A percentile compares a stretch with the other conserved stretches of the same genome.
Conservation (phyloP, 2,797 vertebrate genomes). For the Poeciliopsis turneri region DNA sequence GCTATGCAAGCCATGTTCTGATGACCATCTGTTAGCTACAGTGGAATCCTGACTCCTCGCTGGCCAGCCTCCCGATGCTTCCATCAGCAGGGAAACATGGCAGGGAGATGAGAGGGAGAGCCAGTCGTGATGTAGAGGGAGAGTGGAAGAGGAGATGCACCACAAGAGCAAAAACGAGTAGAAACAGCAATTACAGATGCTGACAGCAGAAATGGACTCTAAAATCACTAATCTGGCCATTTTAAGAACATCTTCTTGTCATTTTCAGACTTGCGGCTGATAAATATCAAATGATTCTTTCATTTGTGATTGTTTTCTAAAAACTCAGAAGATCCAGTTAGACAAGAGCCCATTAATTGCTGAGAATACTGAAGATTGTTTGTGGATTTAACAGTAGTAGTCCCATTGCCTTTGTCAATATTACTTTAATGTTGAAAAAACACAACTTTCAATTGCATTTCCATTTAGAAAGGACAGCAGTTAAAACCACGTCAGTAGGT, state of each 20-base stretch:
- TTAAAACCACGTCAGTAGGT: neutral
- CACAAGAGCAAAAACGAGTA: neutral
- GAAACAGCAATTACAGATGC: neutral
- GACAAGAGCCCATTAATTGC: neutral
- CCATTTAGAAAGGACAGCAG: neutral
- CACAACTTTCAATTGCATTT: neutral
- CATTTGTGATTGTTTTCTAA: neutral
- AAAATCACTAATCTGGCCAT: neutral
- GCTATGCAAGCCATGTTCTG: constrained; percentile 67
- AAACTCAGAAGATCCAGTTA: neutral
- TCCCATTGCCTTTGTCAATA: neutral
- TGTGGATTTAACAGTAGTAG: neutral
- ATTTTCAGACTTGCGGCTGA: neutral
- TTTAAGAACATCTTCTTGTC: neutral
- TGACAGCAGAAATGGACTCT: neutral
- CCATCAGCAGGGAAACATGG: constrained; percentile 1
- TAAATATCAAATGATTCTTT: neutral
- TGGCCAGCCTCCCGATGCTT: constrained; percentile 16
- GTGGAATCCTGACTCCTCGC: constrained; percentile 33
- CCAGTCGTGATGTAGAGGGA: neutral
- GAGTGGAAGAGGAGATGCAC: neutral
- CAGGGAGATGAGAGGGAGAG: neutral
- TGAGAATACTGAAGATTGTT: neutral
- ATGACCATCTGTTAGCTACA: constrained; percentile 75
- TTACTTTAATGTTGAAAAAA: neutral